Conservation (phyloP, 64 coral and sea anemone species). For the Acropora tenuis region DNA sequence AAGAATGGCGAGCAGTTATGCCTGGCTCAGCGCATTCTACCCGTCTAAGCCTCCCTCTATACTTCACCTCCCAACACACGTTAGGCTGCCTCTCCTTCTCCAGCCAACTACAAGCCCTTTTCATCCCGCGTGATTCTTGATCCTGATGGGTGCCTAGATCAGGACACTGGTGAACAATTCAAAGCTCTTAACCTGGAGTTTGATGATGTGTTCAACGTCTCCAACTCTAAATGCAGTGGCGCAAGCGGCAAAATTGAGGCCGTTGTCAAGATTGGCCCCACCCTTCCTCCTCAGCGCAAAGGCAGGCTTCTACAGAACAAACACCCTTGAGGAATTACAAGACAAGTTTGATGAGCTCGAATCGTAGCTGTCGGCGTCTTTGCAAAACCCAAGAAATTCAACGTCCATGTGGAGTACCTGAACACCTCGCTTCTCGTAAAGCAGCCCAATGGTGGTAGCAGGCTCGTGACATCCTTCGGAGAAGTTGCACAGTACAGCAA, state of each 20-base stretch:
- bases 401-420: neutral
- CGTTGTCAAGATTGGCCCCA: constrained; percentile 36
- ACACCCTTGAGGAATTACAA: constrained; percentile 40
- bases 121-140: too few species aligned
- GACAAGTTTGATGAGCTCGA: constrained; percentile 40
- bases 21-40: neutral
- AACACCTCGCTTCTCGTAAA: neutral
- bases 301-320: constrained; percentile 51
- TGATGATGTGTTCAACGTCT: too few species aligned
- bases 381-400: constrained; percentile 26
- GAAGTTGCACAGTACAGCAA: constrained; percentile 64
- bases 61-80: neutral
- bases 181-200: too few species aligned
- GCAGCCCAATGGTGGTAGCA: constrained; percentile 18
- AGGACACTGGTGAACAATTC: neutral
- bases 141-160: too few species aligned
- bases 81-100: too few species aligned
- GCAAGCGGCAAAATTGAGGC: constrained; percentile 2
- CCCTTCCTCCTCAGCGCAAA: constrained; percentile 43
- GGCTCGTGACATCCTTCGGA: constrained; percentile 42
- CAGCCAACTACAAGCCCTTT: too few species aligned
- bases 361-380: constrained; percentile 15
- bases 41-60: neutral
- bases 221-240: too few species aligned
- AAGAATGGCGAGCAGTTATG: constrained; percentile 29